These are phyloP conservation scores for Bombus sibiricus DNA, from an alignment of 1,140 invertebrate species.

Conservation along the genomic window DNA sequence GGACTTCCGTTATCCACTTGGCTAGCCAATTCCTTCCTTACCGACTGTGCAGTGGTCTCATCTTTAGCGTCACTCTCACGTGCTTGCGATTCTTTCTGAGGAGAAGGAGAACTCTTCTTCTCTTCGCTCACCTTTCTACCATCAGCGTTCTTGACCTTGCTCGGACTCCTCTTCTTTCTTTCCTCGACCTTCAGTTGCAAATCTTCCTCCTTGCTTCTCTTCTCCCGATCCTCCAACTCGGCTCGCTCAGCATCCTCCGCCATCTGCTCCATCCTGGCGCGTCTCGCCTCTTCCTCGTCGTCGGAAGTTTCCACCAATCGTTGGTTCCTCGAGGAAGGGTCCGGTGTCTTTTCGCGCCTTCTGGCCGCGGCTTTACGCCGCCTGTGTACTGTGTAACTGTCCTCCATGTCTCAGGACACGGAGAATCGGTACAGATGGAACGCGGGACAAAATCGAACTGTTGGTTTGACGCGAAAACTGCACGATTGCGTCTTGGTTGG, in stretches of 20 bases:
- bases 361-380: conserved; percentile 77
- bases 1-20: conserved; percentile 5
- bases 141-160: not conserved
- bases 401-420: conserved; percentile 73
- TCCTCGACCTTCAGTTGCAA: not conserved
- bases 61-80: conserved; percentile 59
- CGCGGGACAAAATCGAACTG: not conserved
- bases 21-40: conserved; percentile 7
- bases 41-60: conserved; percentile 3
- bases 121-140: not conserved
- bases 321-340: conserved; percentile 60
- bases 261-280: conserved; percentile 76
- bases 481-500: not conserved
- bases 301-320: conserved; percentile 53
- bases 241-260: conserved; percentile 77
- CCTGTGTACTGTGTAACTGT: conserved; percentile 80
- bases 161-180: not conserved
- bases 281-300: conserved; percentile 72
- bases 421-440: not conserved
- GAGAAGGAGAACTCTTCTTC: conserved; percentile 6
- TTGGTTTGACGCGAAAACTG: not conserved
- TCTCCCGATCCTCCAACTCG: conserved; percentile 57
- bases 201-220: not conserved
- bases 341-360: conserved; percentile 77
- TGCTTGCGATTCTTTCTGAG: conserved; percentile 53